Evolutionary conservation across 1,140 invertebrate genomes (phyloP), one percentile per base, ranked within the genome.

Genomic region (Bombus sylvicola): DNA sequence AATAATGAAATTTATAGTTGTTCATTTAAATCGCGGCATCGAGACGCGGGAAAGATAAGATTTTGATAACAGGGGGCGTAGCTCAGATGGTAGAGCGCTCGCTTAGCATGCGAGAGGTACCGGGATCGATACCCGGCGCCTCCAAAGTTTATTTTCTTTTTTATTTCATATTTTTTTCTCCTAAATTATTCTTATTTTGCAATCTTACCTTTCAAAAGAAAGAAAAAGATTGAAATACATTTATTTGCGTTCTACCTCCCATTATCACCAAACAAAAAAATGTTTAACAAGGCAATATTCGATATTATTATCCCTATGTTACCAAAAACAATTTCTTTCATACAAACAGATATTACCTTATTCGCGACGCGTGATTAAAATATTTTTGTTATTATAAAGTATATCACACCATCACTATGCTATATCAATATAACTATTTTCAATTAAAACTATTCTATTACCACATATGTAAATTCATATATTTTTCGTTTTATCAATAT

Each of bases 61-160:
- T 3, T 57, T 15, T 18, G 0, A 41, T n/a, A 71, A 10, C 28
- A 13, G 96, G 96, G 97, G 97, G 96, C 97, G 97, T 97, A 97
- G 96, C 97, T 97, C 97, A 97, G 96, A 97, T 97, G 97, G 97
- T 97, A 97, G 97, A 97, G 97, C 97, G 97, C 97, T 97, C 97
- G 97, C 97, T 97, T 97, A 97, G 97, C 97, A 97, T 97, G 97
- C 96, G 97, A 97, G 97, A 97, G 97, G 97, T 97, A 97, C 96
- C 96, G 96, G 97, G 97, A 97, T 97, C 97, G 97, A 97, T 97
- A 96, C 97, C 97, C 97, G 96, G 96, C 96, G 96, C 96, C 97
- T 97, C 96, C 96, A 97, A 94, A 83, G 18, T 22, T 53, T 53
- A 18, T 68, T 82, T 85, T 25, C 22, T 72, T 82, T 62, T 66